A percentile compares a stretch with the other conserved stretches of the same genome.
phyloP scores from a whole-genome alignment of 2,113 vertebrate species.

The Pomatorhinus ruficollis region DNA sequence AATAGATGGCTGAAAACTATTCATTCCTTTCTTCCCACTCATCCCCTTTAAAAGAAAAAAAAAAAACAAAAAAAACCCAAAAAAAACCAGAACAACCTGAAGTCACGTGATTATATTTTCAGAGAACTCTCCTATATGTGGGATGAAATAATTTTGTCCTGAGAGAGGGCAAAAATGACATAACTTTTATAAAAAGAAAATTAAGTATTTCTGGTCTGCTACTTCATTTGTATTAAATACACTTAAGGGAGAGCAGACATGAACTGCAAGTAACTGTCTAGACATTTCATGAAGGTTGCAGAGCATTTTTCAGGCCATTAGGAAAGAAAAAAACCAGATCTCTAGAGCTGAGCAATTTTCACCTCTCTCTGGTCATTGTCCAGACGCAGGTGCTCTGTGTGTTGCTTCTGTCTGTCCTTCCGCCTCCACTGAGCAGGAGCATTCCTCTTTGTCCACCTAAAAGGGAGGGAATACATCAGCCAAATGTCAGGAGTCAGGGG shows the following conservation, averaged over 20 bases:
- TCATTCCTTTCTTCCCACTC: background rate
- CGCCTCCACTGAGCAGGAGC: constrained; percentile 95
- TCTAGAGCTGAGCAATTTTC: constrained; percentile 34
- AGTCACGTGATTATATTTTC: background rate
- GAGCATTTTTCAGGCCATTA: background rate
- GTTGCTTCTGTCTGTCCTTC: constrained; percentile 94
- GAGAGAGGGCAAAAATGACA: background rate
- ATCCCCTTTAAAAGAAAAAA: background rate
- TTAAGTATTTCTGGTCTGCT: background rate
- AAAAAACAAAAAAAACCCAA: no score
- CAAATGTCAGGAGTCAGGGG: background rate
- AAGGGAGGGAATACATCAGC: background rate
- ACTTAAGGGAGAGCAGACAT: background rate
- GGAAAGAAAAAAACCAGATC: background rate
- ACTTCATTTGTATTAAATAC: background rate
- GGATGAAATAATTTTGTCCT: background rate
- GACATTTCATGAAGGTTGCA: background rate
- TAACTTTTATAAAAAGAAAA: background rate
- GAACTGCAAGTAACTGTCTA: background rate
- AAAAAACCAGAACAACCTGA: background rate
- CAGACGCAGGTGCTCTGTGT: constrained; percentile 92
- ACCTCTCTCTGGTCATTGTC: constrained; percentile 99
- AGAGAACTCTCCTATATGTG: background rate
- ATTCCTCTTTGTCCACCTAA: constrained; percentile 94
- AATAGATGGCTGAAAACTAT: background rate